These are phyloP conservation scores for Craseonycteris thonglongyai DNA, from an alignment of 2,113 vertebrate genomes.

Conservation along the genomic window DNA sequence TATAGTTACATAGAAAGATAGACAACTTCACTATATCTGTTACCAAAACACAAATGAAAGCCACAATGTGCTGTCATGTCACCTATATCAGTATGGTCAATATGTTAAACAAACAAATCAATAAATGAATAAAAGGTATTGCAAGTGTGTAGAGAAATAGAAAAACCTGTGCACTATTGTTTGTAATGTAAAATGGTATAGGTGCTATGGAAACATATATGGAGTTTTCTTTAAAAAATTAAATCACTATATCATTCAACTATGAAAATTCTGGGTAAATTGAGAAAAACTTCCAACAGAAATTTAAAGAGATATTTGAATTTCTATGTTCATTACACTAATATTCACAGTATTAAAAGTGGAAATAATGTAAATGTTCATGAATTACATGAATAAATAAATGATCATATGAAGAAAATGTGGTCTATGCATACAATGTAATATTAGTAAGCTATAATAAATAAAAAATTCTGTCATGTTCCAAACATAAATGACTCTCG, in stretches of 20 bases:
- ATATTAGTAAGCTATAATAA: neutral
- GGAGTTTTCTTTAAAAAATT: neutral
- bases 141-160: neutral
- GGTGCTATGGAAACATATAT: neutral
- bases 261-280: accelerated
- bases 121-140: neutral
- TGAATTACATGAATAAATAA: neutral
- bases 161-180: neutral
- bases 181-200: neutral
- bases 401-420: neutral
- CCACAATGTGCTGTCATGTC: neutral
- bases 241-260: neutral
- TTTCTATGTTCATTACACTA: neutral
- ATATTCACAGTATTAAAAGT: neutral
- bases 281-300: neutral
- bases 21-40: neutral
- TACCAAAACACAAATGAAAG: neutral
- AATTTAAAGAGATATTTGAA: neutral
- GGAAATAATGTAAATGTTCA: neutral
- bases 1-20: neutral
- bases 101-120: neutral
- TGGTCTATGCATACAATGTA: neutral
- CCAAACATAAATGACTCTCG: neutral
- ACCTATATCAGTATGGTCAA: neutral
- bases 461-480: neutral